phyloP scores from a whole-genome alignment of 2,113 vertebrate genomes.

The Lepus europaeus region DNA sequence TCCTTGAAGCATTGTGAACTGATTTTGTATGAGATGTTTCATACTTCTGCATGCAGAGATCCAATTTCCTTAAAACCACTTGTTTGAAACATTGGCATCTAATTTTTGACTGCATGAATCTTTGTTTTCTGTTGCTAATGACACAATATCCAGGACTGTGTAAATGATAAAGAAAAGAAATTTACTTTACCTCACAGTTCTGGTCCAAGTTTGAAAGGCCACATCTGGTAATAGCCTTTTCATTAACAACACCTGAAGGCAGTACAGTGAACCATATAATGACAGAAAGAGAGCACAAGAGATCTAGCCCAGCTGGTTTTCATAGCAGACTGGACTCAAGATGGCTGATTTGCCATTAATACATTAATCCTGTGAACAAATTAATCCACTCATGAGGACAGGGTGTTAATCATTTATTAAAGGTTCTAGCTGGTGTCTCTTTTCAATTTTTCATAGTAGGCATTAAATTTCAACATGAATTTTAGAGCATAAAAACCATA shows the following conservation, averaged over 20 bases:
- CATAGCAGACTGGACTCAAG: neutral
- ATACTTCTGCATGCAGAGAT: too few species aligned
- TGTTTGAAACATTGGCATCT: neutral
- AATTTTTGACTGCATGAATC: neutral
- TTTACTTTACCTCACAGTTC: neutral
- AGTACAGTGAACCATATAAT: neutral
- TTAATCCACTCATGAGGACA: neutral
- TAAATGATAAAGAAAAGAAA: neutral
- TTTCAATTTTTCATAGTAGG: neutral
- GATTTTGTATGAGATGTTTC: too few species aligned
- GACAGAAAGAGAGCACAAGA: neutral
- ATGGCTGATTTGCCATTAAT: neutral
- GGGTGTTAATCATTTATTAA: neutral
- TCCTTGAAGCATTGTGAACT: too few species aligned
- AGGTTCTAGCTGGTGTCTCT: too few species aligned
- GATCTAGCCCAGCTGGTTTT: neutral
- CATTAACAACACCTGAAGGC: neutral
- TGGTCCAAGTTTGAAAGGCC: neutral
- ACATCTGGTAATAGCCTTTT: neutral
- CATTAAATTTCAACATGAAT: neutral
- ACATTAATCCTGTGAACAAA: neutral
- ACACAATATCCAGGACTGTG: neutral
- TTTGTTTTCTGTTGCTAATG: neutral
- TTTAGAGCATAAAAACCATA: neutral
- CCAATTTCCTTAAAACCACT: too few species aligned